phyloP scores from a whole-genome alignment of 1,140 invertebrate genomes.

The Drosophila kepulauana region DNA sequence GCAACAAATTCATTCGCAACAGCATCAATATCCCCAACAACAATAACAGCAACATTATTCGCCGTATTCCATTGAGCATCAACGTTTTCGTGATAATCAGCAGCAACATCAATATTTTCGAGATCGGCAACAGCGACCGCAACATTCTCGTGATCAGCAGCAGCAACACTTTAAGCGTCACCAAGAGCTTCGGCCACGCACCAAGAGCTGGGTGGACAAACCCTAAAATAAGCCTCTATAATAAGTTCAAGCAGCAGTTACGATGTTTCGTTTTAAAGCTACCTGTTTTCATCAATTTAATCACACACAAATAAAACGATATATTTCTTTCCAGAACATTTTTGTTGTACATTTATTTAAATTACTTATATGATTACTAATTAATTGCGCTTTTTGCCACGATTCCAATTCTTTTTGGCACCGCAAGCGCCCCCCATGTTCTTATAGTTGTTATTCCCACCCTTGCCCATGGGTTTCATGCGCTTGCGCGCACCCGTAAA shows the following conservation, averaged over 20 bases:
- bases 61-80: too few relatives aligned
- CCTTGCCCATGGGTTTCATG: slow-evolving; percentile 86
- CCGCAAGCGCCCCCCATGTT: slow-evolving; percentile 1
- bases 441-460: not conserved
- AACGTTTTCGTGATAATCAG: too few relatives aligned
- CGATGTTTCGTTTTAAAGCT: too few relatives aligned
- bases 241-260: too few relatives aligned
- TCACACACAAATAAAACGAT: slow-evolving; percentile 33
- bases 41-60: not conserved
- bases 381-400: slow-evolving; percentile 60
- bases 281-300: too few relatives aligned
- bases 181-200: not conserved
- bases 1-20: not conserved
- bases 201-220: too few relatives aligned
- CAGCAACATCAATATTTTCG: too few relatives aligned
- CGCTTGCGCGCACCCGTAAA: slow-evolving; percentile 91
- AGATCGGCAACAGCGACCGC: not conserved
- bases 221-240: too few relatives aligned
- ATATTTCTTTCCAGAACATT: slow-evolving; percentile 32
- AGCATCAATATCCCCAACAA: not conserved
- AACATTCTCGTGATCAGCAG: not conserved
- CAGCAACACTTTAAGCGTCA: not conserved
- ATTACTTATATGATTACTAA: slow-evolving; percentile 7
- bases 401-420: slow-evolving; percentile 75
- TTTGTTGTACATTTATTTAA: slow-evolving; percentile 29